These are phyloP conservation scores for Hybognathus amarus DNA, from an alignment of 2,797 vertebrate species.

Conservation along the genomic window DNA sequence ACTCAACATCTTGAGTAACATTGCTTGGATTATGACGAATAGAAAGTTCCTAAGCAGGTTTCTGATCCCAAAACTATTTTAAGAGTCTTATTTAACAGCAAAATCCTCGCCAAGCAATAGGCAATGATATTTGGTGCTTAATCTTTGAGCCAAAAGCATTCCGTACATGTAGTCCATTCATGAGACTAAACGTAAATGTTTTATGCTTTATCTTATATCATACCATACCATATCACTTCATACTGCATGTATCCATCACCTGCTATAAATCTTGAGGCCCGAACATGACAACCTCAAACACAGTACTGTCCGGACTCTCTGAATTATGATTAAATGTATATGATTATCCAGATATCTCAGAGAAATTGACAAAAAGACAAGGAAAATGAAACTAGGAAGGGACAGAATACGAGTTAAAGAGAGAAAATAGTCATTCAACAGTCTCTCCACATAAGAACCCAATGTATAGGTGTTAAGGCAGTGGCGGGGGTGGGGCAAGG, in stretches of 20 bases:
- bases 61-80: slow-evolving; percentile 71
- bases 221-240: slow-evolving; percentile 3
- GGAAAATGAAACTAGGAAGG: background rate
- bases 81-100: slow-evolving; percentile 74
- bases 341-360: background rate
- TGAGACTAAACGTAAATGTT: slow-evolving; percentile 23
- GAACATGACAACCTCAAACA: background rate
- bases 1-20: slow-evolving; percentile 43
- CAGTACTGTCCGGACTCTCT: background rate
- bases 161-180: slow-evolving; percentile 37
- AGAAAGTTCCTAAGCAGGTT: slow-evolving; percentile 55
- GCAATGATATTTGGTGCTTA: slow-evolving; percentile 59
- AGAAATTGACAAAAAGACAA: background rate
- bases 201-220: background rate
- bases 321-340: background rate
- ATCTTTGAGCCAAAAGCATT: slow-evolving; percentile 61
- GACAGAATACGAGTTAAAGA: slow-evolving; percentile 5
- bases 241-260: background rate
- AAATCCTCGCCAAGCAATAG: slow-evolving; percentile 59
- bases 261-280: background rate
- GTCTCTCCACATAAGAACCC: background rate
- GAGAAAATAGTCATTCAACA: background rate
- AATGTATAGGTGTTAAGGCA: slow-evolving; percentile 10
- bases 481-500: slow-evolving; percentile 6
- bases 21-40: slow-evolving; percentile 60